phyloP scores from a whole-genome alignment of 2,888 invertebrate species.

The Tetranychus truncatus region DNA sequence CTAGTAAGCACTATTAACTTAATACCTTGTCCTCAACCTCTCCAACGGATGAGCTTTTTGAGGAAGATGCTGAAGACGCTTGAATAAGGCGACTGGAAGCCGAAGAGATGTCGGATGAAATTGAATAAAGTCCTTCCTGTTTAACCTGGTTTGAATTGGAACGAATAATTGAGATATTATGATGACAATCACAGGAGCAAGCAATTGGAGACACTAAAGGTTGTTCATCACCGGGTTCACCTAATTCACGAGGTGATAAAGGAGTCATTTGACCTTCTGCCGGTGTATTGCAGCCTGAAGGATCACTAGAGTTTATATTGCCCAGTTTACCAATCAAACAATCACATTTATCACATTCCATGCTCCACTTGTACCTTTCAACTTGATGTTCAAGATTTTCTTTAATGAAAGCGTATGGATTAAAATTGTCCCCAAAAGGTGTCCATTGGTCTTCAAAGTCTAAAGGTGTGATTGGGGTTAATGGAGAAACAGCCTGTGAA shows the following conservation, averaged over 20 bases:
- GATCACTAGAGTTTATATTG: not conserved
- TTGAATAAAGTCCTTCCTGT: conserved; percentile 14
- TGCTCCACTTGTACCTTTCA: not conserved
- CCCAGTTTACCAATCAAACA: not conserved
- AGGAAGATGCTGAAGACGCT: conserved; percentile 14
- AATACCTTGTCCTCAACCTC: conserved; percentile 11
- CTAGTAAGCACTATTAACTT: not conserved
- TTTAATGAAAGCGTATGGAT: not conserved
- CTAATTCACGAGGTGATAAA: not conserved
- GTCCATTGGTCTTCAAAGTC: conserved; percentile 18
- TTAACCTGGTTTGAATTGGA: conserved; percentile 14
- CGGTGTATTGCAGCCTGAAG: not conserved
- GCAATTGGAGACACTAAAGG: conserved; percentile 17
- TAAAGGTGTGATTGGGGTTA: conserved; percentile 20
- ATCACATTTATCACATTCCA: conserved; percentile 10
- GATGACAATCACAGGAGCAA: conserved; percentile 21
- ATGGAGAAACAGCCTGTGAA: conserved; percentile 10
- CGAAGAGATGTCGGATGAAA: conserved; percentile 19
- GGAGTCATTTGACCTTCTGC: not conserved
- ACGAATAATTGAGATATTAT: not conserved
- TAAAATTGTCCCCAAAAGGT: conserved; percentile 19
- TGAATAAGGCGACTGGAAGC: conserved; percentile 21
- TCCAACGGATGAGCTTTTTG: conserved; percentile 16
- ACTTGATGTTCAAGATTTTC: not conserved
- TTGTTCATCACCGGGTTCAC: conserved; percentile 16